Conservation (phyloP, 2,113 vertebrate genomes). For the Stegastes partitus region DNA sequence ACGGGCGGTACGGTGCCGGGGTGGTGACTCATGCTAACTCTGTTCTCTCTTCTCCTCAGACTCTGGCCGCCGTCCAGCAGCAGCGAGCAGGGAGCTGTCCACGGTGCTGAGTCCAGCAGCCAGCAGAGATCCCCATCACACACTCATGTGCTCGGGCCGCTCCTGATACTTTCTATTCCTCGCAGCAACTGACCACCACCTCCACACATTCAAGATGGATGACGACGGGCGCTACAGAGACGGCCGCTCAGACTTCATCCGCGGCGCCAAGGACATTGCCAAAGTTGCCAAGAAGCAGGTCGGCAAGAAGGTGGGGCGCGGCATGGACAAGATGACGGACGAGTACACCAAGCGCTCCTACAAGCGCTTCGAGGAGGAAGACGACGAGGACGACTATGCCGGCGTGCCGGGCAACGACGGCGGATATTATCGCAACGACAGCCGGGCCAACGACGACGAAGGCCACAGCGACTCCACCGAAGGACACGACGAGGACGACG, state of each 20-base stretch:
- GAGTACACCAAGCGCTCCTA: slow-evolving; percentile 97
- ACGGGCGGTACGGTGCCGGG: not conserved
- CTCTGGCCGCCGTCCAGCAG: not conserved
- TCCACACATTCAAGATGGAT: slow-evolving; percentile 86
- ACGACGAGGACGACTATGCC: slow-evolving; percentile 91
- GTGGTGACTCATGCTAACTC: slow-evolving; percentile 30
- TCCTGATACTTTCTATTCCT: slow-evolving; percentile 70
- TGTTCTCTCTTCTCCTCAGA: too few species aligned
- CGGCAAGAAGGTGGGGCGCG: slow-evolving; percentile 92
- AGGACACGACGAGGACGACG: slow-evolving; percentile 96
- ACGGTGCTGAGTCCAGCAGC: slow-evolving; percentile 67
- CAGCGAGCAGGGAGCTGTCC: slow-evolving; percentile 62
- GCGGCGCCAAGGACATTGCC: slow-evolving; percentile 96
- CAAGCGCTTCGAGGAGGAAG: slow-evolving; percentile 94
- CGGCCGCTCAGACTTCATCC: slow-evolving; percentile 93
- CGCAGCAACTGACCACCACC: slow-evolving; percentile 49
- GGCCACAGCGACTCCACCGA: slow-evolving; percentile 96
- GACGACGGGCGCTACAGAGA: slow-evolving; percentile 90
- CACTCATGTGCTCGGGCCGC: slow-evolving; percentile 73
- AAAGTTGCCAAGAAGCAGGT: slow-evolving; percentile 97
- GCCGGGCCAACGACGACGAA: slow-evolving; percentile 90
- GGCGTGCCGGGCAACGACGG: slow-evolving; percentile 78
- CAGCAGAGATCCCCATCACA: slow-evolving; percentile 42
- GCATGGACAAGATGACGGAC: slow-evolving; percentile 91
- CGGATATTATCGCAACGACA: slow-evolving; percentile 88